These are phyloP conservation scores for Cephus rjabovi DNA, from an alignment of 2,888 invertebrate genomes.

Conservation along the genomic window DNA sequence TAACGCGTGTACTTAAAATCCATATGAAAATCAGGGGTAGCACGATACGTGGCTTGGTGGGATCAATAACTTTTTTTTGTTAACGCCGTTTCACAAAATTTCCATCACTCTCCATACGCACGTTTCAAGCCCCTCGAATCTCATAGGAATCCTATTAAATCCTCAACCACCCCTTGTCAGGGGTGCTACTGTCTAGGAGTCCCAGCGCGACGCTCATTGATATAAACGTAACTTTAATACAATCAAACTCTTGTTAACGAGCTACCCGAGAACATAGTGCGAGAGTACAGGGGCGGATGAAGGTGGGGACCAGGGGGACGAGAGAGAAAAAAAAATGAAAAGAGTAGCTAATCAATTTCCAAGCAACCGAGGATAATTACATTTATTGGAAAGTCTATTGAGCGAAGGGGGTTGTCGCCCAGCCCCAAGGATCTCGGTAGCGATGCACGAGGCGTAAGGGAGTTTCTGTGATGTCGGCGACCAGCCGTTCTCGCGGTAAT, in stretches of 20 bases:
- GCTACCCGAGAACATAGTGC: constrained; percentile 8
- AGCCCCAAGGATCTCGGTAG: constrained; percentile 11
- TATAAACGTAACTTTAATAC: constrained; percentile 35
- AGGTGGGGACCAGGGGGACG: constrained; percentile 2
- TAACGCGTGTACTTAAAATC: no score
- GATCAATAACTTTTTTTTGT: no score
- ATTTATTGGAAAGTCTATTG: constrained; percentile 46
- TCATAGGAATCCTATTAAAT: no score
- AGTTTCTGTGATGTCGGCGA: constrained; percentile 36
- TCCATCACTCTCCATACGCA: no score
- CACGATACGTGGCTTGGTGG: no score
- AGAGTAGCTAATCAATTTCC: constrained; percentile 39
- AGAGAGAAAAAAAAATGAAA: constrained; percentile 28
- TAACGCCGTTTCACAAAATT: no score
- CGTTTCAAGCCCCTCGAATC: no score
- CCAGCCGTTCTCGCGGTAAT: constrained; percentile 24
- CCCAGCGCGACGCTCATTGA: constrained; percentile 18
- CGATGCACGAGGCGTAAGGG: constrained; percentile 9
- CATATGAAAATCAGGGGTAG: no score
- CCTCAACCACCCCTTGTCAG: no score
- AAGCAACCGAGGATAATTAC: constrained; percentile 43
- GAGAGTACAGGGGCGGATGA: constrained; percentile 14
- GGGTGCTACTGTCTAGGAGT: no score
- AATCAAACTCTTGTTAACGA: constrained; percentile 31
- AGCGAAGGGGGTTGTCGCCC: constrained; percentile 20